Base-by-base conservation (phyloP, 1,140 invertebrate species). In the Limonius californicus region DNA sequence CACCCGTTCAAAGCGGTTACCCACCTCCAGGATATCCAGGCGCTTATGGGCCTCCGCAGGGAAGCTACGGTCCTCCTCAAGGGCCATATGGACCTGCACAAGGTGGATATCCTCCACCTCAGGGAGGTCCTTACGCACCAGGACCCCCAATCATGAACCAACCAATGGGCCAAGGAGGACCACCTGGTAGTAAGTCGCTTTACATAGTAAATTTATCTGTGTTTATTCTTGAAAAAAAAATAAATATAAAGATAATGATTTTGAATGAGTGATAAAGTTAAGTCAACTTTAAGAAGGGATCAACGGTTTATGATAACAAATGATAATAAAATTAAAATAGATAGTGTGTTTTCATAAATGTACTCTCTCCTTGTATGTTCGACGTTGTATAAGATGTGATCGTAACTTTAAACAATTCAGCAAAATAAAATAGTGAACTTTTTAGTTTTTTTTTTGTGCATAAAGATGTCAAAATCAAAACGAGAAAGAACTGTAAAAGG, bases 381-480 rank as follows among this genome's bases (percentile, higher is more conserved):
- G 35, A 11, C 9, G 16, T 21, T 11, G 6, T 30, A 14, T 53
- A 50, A 20, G 21, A 43, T 43, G 14, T 42, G n/a, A 62, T 27
- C 12, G 19, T 32, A 18, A 9, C 14, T n/a, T n/a, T n/a, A n/a
- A n/a, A n/a, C n/a, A n/a, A n/a, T n/a, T n/a, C n/a, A n/a, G n/a
- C n/a, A n/a, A n/a, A 32, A 18, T 4, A 15, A 21, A 19, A 47
- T n/a, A 16, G 30, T 47, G 55, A 42, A 19, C 57, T 58, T 39
- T 42, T 39, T 58, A 39, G 30, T 9, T 47, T 50, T 59, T 54
- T 19, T 27, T 16, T 14, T 8, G 19, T n/a, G 15, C 35, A 43
- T 66, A 59, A 67, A 18, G 15, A 70, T 70, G 68, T 32, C 68
- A 19, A 63, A 68, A 39, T 55, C 64, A 60, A 59, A 55, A 39